Base-by-base conservation (phyloP, 2,113 vertebrate genomes). In the Gallinago undulata region DNA sequence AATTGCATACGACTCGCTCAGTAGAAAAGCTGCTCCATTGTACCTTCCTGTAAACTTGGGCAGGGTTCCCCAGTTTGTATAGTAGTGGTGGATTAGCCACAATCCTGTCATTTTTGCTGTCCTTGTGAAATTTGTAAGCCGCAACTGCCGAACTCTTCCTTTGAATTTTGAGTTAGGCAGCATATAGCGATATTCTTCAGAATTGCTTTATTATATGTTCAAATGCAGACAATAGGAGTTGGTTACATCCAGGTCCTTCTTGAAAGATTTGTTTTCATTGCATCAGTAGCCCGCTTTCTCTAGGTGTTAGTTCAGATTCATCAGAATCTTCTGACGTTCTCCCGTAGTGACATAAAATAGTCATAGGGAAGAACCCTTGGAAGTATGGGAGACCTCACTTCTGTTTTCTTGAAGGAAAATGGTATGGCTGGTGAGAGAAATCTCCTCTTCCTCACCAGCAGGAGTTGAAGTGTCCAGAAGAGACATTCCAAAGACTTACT, bases 101-200 rank as follows among this genome's bases (percentile, higher is more conserved):
- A 93, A n/a, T 92, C 17, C 19, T 84, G 33, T 75, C 3, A 4
- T 53, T 93, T 93, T 94, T 84, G 33, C 69, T 79, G 39, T 69
- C 19, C 6, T 82, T 69, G 22, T 2, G 23, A 69, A 89, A 82
- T 7, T 45, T 81, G 28, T 90, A 48, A 84, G 73, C n/a, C 17
- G 19, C 35, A 90, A 50, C 24, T 94, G 60, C 43, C 4, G 3
- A 60, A 39, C 41, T 82, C 25, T 55, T 80, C 35, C 30, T 87
- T 63, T 68, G 56, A 53, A 41, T 96, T 92, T 27, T 50, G 66
- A 41, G 7, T 64, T 75, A 56, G 24, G 19, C 10, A 25, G 27
- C 30, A 11, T 14, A 13, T 31, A 53, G 27, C 3, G 28, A 12
- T 23, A 3, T n/a, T 62, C 24, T 85, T 87, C 16, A 50, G 0